A percentile compares a stretch with the other conserved stretches of the same genome.
phyloP scores from a whole-genome alignment of 2,888 invertebrate genomes.

The Cecidostiba fungosa region DNA sequence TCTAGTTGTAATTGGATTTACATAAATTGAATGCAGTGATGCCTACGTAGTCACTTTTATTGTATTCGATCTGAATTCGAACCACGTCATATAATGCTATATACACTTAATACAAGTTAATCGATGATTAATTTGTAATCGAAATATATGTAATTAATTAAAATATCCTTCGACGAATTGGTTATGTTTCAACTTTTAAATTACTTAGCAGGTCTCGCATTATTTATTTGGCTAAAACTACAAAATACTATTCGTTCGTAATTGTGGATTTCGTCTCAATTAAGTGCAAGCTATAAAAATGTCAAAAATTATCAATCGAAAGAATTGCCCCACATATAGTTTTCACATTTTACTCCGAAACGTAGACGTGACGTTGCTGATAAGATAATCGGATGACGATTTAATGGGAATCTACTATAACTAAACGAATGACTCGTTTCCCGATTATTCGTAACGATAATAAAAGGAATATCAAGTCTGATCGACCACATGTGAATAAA shows the following conservation, averaged over 20 bases:
- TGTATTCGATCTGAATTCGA: too few species aligned
- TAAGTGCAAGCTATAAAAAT: not conserved
- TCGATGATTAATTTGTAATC: too few species aligned
- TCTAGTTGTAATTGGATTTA: slow-evolving; percentile 18
- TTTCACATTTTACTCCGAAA: slow-evolving; percentile 24
- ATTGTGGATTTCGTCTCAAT: not conserved
- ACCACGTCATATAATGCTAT: not conserved
- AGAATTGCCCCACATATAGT: not conserved
- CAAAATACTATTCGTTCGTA: not conserved
- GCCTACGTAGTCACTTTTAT: too few species aligned
- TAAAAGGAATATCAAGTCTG: not conserved
- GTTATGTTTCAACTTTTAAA: too few species aligned
- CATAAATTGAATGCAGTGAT: not conserved
- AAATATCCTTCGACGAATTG: too few species aligned
- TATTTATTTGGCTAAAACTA: not conserved
- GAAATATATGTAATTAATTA: too few species aligned
- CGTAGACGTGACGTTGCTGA: slow-evolving; percentile 32
- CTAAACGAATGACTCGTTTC: slow-evolving; percentile 38
- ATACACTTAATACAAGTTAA: too few species aligned
- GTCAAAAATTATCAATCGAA: not conserved
- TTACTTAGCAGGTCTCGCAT: not conserved
- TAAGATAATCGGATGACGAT: slow-evolving; percentile 51
- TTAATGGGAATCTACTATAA: slow-evolving; percentile 35
- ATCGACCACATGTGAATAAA: not conserved
- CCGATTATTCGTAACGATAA: slow-evolving; percentile 31